These are phyloP conservation scores for Clitarchus hookeri DNA, from an alignment of 2,888 invertebrate genomes.

Conservation along the genomic window DNA sequence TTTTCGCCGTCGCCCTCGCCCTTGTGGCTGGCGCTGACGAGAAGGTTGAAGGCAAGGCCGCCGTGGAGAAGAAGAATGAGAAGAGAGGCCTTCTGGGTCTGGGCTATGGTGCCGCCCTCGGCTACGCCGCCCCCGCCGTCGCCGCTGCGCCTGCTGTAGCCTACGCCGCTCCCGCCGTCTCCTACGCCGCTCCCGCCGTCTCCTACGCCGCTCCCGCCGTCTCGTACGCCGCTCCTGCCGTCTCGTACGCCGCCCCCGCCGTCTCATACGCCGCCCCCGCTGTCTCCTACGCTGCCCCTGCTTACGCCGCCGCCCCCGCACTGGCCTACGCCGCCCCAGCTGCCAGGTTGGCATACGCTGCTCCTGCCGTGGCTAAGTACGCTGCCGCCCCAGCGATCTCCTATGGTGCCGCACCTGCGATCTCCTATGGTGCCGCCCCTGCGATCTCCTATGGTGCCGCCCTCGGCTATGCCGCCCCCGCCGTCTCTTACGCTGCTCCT, in stretches of 20 bases:
- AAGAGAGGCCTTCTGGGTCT: slow-evolving; percentile 58
- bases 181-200: slow-evolving; percentile 22
- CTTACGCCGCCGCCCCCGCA: too few relatives aligned
- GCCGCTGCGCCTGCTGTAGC: slow-evolving; percentile 32
- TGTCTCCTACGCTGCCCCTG: slow-evolving; percentile 31
- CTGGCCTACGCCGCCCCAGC: too few relatives aligned
- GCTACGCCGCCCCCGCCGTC: slow-evolving; percentile 32
- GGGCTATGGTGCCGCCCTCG: slow-evolving; percentile 50
- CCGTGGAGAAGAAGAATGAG: slow-evolving; percentile 50
- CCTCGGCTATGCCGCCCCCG: slow-evolving; percentile 17
- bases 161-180: slow-evolving; percentile 32
- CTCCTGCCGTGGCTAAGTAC: slow-evolving; percentile 38
- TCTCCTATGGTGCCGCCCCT: slow-evolving; percentile 32
- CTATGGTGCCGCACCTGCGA: slow-evolving; percentile 29
- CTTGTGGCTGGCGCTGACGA: slow-evolving; percentile 39
- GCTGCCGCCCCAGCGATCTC: slow-evolving; percentile 34
- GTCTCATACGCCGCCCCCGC: slow-evolving; percentile 33
- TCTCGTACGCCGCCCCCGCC: slow-evolving; percentile 25
- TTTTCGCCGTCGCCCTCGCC: slow-evolving; percentile 38
- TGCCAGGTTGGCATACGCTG: slow-evolving; percentile 36
- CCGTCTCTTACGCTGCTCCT: slow-evolving; percentile 32
- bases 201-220: slow-evolving; percentile 33
- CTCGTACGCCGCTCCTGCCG: slow-evolving; percentile 26
- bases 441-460: slow-evolving; percentile 19
- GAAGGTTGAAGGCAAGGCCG: slow-evolving; percentile 39